These are phyloP conservation scores for Cottus gobio DNA, from an alignment of 2,113 vertebrate species.

Conservation along the genomic window DNA sequence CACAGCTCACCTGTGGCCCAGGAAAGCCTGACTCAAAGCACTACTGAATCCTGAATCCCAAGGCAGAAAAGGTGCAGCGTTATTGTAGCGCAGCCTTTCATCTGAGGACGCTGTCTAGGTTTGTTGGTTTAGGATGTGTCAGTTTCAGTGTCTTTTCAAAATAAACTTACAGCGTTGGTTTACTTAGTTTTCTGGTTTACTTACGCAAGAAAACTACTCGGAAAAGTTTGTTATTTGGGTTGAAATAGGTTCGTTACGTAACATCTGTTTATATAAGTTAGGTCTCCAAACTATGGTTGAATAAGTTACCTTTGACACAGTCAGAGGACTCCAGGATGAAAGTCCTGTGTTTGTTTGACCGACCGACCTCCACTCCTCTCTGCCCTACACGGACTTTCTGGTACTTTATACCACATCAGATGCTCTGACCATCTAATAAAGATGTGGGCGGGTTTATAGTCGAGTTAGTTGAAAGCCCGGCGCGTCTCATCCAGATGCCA, in stretches of 20 bases:
- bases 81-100: conserved; percentile 9
- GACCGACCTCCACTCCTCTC: neutral
- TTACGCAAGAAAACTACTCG: neutral
- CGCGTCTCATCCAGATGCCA: neutral
- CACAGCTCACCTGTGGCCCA: conserved; percentile 1
- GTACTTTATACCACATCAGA: neutral
- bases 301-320: neutral
- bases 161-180: neutral
- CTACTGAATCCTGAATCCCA: neutral
- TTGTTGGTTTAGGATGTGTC: neutral
- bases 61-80: conserved; percentile 5
- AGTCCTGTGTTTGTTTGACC: too few species aligned
- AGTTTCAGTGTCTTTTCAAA: neutral
- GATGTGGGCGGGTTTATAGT: neutral
- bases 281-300: neutral
- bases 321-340: neutral
- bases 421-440: neutral
- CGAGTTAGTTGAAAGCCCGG: neutral
- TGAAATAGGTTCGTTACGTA: neutral
- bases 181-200: neutral
- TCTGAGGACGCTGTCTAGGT: neutral
- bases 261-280: neutral
- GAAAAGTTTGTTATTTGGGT: neutral
- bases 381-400: neutral
- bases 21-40: conserved; percentile 38